These are phyloP conservation scores for Tupiocoris notatus DNA, from an alignment of 2,888 invertebrate genomes.

Conservation along the genomic window DNA sequence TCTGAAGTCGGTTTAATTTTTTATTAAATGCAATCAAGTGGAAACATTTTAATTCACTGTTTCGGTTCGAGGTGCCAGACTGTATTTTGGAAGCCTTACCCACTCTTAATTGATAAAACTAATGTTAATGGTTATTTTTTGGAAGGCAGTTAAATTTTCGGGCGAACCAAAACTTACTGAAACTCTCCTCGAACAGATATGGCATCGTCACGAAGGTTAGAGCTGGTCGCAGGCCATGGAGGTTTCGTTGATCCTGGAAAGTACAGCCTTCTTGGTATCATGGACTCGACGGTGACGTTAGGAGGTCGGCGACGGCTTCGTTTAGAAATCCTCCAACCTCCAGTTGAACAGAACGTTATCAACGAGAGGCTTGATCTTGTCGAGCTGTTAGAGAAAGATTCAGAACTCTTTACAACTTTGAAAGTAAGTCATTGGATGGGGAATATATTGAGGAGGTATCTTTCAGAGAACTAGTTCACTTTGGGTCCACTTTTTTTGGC, in stretches of 20 bases:
- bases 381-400: conserved; percentile 70
- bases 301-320: conserved; percentile 77
- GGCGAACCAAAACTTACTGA: too few relatives aligned
- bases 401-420: conserved; percentile 63
- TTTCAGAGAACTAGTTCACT: not conserved
- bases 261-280: conserved; percentile 63
- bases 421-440: too few relatives aligned
- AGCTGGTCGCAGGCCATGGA: conserved; percentile 58
- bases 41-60: too few relatives aligned
- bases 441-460: conserved; percentile 1
- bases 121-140: too few relatives aligned
- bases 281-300: conserved; percentile 68
- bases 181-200: conserved; percentile 70
- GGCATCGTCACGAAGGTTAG: conserved; percentile 74
- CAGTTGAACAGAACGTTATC: conserved; percentile 66
- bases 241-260: conserved; percentile 50
- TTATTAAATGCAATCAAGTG: too few relatives aligned
- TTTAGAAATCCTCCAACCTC: conserved; percentile 77
- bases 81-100: too few relatives aligned
- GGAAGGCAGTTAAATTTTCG: too few relatives aligned
- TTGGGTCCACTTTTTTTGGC: not conserved
- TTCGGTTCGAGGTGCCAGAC: too few relatives aligned
- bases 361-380: conserved; percentile 70
- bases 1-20: too few relatives aligned
- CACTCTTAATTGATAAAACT: too few relatives aligned